A percentile compares a stretch with the other conserved stretches of the same genome.
phyloP scores from a whole-genome alignment of 1,140 invertebrate genomes.

The Venturia canescens region DNA sequence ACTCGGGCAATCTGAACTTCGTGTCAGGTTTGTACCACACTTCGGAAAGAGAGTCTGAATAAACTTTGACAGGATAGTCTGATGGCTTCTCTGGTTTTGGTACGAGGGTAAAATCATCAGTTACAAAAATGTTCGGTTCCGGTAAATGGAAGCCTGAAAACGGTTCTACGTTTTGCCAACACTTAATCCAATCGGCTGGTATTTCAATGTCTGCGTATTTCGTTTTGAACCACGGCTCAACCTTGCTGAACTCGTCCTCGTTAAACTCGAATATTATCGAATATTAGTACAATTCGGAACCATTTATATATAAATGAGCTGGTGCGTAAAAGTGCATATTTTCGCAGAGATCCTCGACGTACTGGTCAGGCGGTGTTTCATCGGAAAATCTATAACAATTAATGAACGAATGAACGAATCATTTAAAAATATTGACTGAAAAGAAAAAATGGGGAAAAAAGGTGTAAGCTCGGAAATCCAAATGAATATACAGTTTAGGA shows the following conservation, averaged over 20 bases:
- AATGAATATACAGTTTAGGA: too few relatives aligned
- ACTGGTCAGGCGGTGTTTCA: slow-evolving; percentile 83
- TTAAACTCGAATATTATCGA: slow-evolving; percentile 80
- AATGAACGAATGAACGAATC: background rate
- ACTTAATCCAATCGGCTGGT: slow-evolving; percentile 77
- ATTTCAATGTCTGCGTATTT: slow-evolving; percentile 81
- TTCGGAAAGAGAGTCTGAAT: slow-evolving; percentile 80
- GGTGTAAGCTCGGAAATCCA: too few relatives aligned
- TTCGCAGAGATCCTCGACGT: slow-evolving; percentile 87
- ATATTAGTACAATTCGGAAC: slow-evolving; percentile 83
- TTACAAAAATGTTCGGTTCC: slow-evolving; percentile 89
- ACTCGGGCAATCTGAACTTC: slow-evolving; percentile 90
- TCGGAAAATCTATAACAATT: slow-evolving; percentile 78
- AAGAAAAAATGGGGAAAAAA: too few relatives aligned
- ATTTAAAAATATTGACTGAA: background rate
- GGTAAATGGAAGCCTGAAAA: slow-evolving; percentile 83
- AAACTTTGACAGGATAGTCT: slow-evolving; percentile 81
- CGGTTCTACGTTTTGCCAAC: slow-evolving; percentile 79
- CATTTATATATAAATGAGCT: slow-evolving; percentile 88
- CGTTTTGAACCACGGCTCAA: slow-evolving; percentile 86
- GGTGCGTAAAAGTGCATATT: slow-evolving; percentile 89
- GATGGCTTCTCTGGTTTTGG: slow-evolving; percentile 64
- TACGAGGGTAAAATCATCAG: slow-evolving; percentile 87
- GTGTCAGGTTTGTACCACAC: slow-evolving; percentile 93
- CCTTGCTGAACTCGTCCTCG: slow-evolving; percentile 79